Conservation (phyloP, 2,888 invertebrate genomes). For the Prosopocoilus inquinatus region DNA sequence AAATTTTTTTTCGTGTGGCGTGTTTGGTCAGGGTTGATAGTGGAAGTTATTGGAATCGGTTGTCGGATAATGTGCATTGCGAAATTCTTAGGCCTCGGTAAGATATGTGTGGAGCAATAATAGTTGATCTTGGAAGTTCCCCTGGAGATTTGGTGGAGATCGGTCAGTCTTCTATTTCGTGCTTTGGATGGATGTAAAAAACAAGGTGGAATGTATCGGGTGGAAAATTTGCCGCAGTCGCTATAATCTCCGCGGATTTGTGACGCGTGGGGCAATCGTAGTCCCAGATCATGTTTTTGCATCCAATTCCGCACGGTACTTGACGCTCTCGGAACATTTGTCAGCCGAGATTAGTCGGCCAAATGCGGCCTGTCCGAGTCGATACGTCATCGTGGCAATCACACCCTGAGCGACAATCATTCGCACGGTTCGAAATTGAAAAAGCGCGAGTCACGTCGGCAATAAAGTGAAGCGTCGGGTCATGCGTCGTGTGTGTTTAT, state of each 20-base stretch:
- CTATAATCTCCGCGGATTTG: constrained; percentile 23
- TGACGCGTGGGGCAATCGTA: constrained; percentile 19
- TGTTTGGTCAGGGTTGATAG: too few species aligned
- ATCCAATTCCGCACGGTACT: constrained; percentile 19
- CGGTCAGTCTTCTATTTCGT: constrained; percentile 22
- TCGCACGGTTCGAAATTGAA: constrained; percentile 52
- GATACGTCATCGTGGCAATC: constrained; percentile 53
- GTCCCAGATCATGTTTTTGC: constrained; percentile 24
- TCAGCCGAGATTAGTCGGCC: constrained; percentile 41
- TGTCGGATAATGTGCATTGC: too few species aligned
- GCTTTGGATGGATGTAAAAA: constrained; percentile 41
- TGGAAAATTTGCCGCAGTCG: constrained; percentile 23
- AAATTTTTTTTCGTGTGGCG: too few species aligned
- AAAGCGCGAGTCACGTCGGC: constrained; percentile 53
- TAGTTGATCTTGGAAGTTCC: constrained; percentile 35
- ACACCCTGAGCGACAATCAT: constrained; percentile 54
- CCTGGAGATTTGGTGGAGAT: constrained; percentile 23
- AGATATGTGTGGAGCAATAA: constrained; percentile 32
- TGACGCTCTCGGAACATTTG: constrained; percentile 18
- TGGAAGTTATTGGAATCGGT: too few species aligned
- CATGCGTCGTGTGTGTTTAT: constrained; percentile 51
- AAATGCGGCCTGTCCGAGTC: constrained; percentile 45
- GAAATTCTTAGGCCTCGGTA: neutral
- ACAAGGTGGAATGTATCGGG: constrained; percentile 23
- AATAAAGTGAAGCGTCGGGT: constrained; percentile 50